Percentiles rank a stretch among this genome's conserved stretches.
phyloP scores from a whole-genome alignment of 2,113 vertebrate genomes.

The Morone saxatilis region DNA sequence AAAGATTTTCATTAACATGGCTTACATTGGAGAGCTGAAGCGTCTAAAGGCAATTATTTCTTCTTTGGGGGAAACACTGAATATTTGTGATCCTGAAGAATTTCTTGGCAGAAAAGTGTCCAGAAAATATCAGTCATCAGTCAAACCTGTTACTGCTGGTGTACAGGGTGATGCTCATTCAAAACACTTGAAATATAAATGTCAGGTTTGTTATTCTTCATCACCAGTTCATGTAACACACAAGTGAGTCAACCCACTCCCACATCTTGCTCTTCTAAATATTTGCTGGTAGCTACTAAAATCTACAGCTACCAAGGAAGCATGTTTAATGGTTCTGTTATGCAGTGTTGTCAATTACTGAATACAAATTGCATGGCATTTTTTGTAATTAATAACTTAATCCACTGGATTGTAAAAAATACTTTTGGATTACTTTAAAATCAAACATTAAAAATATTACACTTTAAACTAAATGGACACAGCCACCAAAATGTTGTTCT shows the following conservation, averaged over 20 bases:
- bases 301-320: background rate
- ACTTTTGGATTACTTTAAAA: no score
- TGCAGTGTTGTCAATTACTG: background rate
- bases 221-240: background rate
- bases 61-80: background rate
- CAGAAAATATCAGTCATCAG: background rate
- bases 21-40: background rate
- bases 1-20: background rate
- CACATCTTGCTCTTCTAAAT: background rate
- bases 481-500: no score
- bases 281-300: background rate
- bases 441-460: no score
- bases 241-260: background rate
- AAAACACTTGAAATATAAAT: background rate
- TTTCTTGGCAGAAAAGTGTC: background rate
- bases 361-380: no score
- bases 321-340: background rate
- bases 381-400: no score
- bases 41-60: background rate
- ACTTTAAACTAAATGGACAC: no score
- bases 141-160: background rate
- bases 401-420: no score
- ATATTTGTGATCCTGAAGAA: no score
- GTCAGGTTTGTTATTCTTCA: background rate
- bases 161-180: background rate